Evolutionary conservation across 2,888 invertebrate genomes (phyloP), one percentile per base, ranked within the genome.

Genomic region (Agrypnus murinus): DNA sequence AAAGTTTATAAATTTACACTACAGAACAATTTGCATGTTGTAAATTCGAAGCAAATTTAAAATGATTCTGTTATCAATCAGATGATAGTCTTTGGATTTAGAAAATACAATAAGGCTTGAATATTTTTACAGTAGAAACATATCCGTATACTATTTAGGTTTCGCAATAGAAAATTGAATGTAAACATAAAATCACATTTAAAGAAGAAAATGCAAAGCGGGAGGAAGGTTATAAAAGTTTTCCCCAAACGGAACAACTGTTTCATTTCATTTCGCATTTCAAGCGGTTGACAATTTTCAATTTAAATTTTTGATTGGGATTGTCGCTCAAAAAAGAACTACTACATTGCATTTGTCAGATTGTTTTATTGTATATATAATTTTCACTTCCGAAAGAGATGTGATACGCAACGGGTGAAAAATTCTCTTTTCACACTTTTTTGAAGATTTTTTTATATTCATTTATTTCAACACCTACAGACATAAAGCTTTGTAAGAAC

Each of bases 251-350:
- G 50, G 57, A 48, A 69, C 68, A 69, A 69, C 58, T 65, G 69
- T 64, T 64, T 36, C 69, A 48, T 64, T 65, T 59, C 65, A 69
- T 69, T 69, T 17, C 59, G 38, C 63, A 63, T 58, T 65, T 64
- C 59, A 50, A 58, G 40, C 48, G 65, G 58, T 65, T 69, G 59
- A 65, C 70, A 70, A 70, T 65, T 67, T 70, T 70, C 70, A 70
- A 70, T 70, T 70, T 70, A 70, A 70, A 70, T 70, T 70, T 70
- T 70, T 70, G 70, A 70, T 70, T 65, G 65, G 58, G 65, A 65
- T 65, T 65, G 70, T 70, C 70, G 65, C 65, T 65, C 65, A 40
- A 48, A 69, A 25, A 68, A 58, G 38, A 36, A 19, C 50, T 63
- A 25, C 25, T 25, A 25, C 25, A 25, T 25, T 25, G 64, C 55